Conservation (phyloP, 92 coral and sea anemone genomes). For the Heliopora coerulea region DNA sequence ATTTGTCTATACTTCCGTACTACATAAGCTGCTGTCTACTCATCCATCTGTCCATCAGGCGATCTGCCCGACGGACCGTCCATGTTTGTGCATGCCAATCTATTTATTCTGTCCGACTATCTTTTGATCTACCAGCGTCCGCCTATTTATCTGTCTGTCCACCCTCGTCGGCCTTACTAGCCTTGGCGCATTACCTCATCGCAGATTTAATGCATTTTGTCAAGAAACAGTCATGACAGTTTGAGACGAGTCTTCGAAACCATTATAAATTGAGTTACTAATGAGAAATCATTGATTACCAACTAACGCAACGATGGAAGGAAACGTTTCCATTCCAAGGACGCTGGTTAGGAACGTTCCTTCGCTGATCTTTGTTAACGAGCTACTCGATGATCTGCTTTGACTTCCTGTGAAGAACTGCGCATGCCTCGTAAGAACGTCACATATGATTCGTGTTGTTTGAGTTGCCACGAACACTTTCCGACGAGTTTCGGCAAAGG, state of each 20-base stretch:
- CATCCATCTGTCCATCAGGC: neutral
- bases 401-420: neutral
- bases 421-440: conserved; percentile 81
- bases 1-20: too few species aligned
- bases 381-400: conserved; percentile 47
- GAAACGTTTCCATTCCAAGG: conserved; percentile 71
- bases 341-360: conserved; percentile 89
- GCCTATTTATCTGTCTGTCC: neutral
- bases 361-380: conserved; percentile 62
- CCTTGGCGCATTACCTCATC: too few species aligned
- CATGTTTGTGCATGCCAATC: too few species aligned
- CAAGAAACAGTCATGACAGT: conserved; percentile 6
- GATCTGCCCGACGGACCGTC: too few species aligned
- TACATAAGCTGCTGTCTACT: neutral
- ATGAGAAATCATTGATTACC: too few species aligned
- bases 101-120: too few species aligned
- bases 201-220: too few species aligned
- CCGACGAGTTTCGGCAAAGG: conserved; percentile 70
- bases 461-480: conserved; percentile 69
- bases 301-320: conserved; percentile 71
- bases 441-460: conserved; percentile 67
- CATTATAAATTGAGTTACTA: too few species aligned
- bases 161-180: too few species aligned
- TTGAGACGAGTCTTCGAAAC: too few species aligned
- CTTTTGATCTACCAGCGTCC: too few species aligned